Conservation (phyloP, 2,888 invertebrate species). For the Gymnosoma rotundatum region DNA sequence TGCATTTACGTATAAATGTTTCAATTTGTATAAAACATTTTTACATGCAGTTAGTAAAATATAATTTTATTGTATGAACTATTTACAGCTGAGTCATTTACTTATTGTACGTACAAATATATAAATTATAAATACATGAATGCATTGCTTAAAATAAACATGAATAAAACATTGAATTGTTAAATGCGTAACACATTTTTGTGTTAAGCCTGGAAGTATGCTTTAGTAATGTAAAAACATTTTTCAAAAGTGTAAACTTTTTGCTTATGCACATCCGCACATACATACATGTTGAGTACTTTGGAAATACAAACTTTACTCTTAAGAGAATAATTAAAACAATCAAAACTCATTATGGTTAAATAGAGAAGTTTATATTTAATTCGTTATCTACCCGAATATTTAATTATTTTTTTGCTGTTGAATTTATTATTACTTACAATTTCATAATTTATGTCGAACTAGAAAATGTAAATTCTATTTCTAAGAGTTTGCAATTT, state of each 20-base stretch:
- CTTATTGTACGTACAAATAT: background rate
- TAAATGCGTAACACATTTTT: slow-evolving; percentile 39
- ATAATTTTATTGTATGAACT: background rate
- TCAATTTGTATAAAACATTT: slow-evolving; percentile 2
- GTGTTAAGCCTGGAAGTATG: slow-evolving; percentile 62
- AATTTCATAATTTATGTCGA: background rate
- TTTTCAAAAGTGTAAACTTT: background rate
- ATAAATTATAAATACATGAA: background rate
- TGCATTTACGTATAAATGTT: slow-evolving; percentile 17
- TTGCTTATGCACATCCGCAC: background rate
- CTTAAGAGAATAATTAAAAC: slow-evolving; percentile 33
- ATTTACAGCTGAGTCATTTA: background rate
- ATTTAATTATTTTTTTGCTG: background rate
- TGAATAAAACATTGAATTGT: slow-evolving; percentile 53
- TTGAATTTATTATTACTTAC: background rate
- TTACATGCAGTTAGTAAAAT: background rate
- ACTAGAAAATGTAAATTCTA: background rate
- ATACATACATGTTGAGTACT: background rate
- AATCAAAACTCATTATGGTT: slow-evolving; percentile 22
- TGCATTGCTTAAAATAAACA: slow-evolving; percentile 18
- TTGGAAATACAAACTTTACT: background rate
- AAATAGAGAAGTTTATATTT: background rate
- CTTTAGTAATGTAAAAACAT: slow-evolving; percentile 39
- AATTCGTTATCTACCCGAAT: background rate
- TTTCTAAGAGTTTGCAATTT: background rate